Evolutionary conservation across 92 coral and sea anemone species (phyloP), one percentile per base, ranked within the genome.

Genomic region (Epizoanthus scotinus): DNA sequence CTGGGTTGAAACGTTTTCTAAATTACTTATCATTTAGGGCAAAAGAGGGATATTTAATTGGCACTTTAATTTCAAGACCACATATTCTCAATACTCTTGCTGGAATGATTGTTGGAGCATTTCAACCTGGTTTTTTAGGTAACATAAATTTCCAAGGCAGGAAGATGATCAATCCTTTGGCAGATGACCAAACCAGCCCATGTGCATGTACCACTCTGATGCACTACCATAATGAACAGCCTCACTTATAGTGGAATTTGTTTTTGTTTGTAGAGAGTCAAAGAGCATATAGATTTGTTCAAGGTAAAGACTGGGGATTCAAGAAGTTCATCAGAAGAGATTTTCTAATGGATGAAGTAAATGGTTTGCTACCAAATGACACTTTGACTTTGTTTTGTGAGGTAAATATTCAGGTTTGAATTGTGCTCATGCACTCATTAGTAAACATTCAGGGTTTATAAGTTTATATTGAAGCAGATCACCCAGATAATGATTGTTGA

Each of bases 241-340:
- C 25, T 15, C 17, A 8, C 8, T 28, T 10, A 61, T 61, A 27
- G 31, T 22, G 26, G 31, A 22, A 28, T 22, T 62, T 24, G 20
- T 73, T 31, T 44, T 44, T 52, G 5, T n/a, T 82, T 71, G 15
- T 82, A 96, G 99, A 96, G 89, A 96, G 99, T 64, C 99, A 96
- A 83, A 84, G 99, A 77, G 99, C 99, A 50, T 96, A 96, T 77
- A 86, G 99, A 82, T 96, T 96, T 91, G 99, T 96, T 25, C 99
- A 96, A 82, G 99, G 99, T 63, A 96, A 96, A 78, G 99, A 96
- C 86, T 96, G 99, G 99, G 99, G 99, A 21, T 96, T 96, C 71
- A 96, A 96, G 84, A 96, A 96, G 88, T 96, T 96, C 70, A 96
- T 96, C 61, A 89, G 99, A 84, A 88, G 99, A 85, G 99, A 96